Percentiles rank a stretch among this genome's conserved stretches.
Conservation (phyloP, 2,888 invertebrate genomes). For the Eudasyphora cyanicolor region DNA sequence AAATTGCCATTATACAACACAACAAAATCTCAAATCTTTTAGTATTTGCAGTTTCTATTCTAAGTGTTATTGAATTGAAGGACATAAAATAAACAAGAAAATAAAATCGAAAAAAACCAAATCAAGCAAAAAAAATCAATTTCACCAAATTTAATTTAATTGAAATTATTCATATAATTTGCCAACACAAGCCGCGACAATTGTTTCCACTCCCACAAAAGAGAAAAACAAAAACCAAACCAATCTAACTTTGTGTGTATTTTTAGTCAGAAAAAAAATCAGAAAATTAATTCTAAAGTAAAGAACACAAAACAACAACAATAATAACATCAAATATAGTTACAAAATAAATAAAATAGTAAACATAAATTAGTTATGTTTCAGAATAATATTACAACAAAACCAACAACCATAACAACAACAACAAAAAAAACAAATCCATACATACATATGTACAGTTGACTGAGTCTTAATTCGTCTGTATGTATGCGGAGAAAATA, state of each 20-base stretch:
- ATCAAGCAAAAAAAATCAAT: background rate
- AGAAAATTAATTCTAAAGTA: constrained; percentile 3
- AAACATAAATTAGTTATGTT: background rate
- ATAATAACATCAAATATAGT: constrained; percentile 9
- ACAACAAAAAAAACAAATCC: background rate
- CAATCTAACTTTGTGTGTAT: constrained; percentile 8
- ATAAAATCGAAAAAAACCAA: background rate
- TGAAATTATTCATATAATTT: background rate
- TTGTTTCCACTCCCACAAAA: background rate
- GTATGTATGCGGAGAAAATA: background rate
- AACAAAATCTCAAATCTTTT: constrained; percentile 12
- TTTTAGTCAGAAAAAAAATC: background rate
- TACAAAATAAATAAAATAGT: background rate
- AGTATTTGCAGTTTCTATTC: constrained; percentile 36
- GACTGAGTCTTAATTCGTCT: background rate
- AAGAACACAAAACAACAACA: background rate
- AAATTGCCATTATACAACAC: background rate
- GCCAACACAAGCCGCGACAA: background rate
- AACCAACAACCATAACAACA: no score
- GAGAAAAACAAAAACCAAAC: no score
- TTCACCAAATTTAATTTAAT: background rate
- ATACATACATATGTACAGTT: background rate
- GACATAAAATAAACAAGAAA: background rate
- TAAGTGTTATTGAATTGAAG: constrained; percentile 30
- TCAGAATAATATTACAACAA: background rate